Evolutionary conservation across 2,113 vertebrate species (phyloP).

Genomic region (Neolamprologus devosi): DNA sequence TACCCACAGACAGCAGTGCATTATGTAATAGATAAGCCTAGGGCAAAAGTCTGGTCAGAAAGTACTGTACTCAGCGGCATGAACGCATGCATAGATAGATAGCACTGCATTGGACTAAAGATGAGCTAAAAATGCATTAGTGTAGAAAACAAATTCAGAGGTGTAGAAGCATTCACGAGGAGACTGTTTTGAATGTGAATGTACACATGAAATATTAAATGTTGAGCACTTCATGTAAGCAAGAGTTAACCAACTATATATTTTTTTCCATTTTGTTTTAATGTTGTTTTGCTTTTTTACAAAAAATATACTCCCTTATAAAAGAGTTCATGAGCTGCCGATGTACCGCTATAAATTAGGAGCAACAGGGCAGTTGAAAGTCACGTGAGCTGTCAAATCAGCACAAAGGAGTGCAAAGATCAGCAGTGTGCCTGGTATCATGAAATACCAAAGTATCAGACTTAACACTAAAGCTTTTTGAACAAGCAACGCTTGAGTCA

Average conservation of each 20-base stretch:
- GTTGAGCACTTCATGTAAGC: background rate
- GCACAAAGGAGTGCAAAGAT: background rate
- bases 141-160: background rate
- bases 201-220: background rate
- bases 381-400: background rate
- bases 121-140: background rate
- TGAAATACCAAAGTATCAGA: background rate
- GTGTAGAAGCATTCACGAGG: background rate
- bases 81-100: background rate
- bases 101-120: background rate
- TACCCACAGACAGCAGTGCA: background rate
- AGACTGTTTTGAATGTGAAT: background rate
- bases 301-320: background rate
- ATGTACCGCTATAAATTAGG: background rate
- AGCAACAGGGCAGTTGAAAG: background rate
- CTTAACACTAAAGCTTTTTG: background rate
- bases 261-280: background rate
- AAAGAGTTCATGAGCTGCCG: background rate
- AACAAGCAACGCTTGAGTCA: slow-evolving; percentile 21
- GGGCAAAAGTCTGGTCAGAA: background rate
- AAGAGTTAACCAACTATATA: background rate
- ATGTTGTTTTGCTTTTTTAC: background rate
- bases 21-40: background rate
- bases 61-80: background rate
- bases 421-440: background rate